These are phyloP conservation scores for Ricordea florida DNA, from an alignment of 92 coral and sea anemone genomes.

Conservation along the genomic window DNA sequence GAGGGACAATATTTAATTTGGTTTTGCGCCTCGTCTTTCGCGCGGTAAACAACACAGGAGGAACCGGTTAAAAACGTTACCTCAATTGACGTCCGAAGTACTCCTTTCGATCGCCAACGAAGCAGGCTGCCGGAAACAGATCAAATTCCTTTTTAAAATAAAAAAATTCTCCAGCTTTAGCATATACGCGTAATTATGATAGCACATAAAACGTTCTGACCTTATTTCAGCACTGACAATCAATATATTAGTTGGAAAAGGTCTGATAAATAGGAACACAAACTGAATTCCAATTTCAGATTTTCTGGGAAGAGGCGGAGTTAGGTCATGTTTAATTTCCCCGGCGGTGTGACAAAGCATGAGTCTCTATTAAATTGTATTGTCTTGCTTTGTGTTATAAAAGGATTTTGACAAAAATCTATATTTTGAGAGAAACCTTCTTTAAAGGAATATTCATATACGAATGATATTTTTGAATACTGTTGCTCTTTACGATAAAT, in stretches of 20 bases:
- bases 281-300: neutral
- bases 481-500: neutral
- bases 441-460: neutral
- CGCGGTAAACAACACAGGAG: neutral
- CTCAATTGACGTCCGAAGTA: too few relatives aligned
- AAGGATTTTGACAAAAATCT: too few relatives aligned
- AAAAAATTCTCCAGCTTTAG: too few relatives aligned
- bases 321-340: constrained; percentile 5
- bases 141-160: too few relatives aligned
- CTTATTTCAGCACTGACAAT: too few relatives aligned
- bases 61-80: neutral
- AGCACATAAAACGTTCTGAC: too few relatives aligned
- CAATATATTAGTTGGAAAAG: too few relatives aligned
- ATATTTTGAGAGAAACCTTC: neutral
- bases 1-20: neutral
- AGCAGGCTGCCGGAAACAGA: too few relatives aligned
- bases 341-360: constrained; percentile 11
- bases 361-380: neutral
- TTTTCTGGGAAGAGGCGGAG: constrained; percentile 12
- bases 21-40: neutral
- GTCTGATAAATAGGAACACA: neutral
- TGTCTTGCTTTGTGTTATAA: neutral
- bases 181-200: too few relatives aligned
- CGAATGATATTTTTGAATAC: neutral
- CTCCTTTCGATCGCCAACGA: too few relatives aligned